Base-by-base conservation (phyloP, 92 coral and sea anemone species). In the Montipora capitata region DNA sequence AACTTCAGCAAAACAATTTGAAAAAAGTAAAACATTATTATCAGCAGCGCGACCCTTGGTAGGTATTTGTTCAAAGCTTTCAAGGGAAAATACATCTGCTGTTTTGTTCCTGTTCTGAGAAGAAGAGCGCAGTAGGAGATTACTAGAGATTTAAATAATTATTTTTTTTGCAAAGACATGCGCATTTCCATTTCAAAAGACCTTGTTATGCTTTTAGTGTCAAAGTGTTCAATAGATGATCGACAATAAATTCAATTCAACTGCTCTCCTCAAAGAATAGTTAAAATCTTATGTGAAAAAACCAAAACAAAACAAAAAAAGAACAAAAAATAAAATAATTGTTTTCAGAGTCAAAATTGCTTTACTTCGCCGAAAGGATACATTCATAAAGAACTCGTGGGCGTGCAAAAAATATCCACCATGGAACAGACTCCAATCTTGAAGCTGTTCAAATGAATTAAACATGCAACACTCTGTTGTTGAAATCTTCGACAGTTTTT, bases 121-220 rank as follows among this genome's bases (percentile, higher is more conserved):
- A 68, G 18, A 43, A 16, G 16, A 40, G 12, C 66, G 4, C 77
- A 10, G 67, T 51, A 51, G 54, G 77, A 68, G 74, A 80, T 51
- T 27, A 68, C 4, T 49, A 41, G 39, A 49, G 17, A 67, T 67
- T 80, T 66, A 12, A 65, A 80, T 80, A 66, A 67, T 66, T 44
- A 17, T 48, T 57, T 16, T 38, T n/a, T 62, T 76, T 78, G 41
- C 15, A 14, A 68, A 8, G 14, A 13, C 76, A 12, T 35, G 51
- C 57, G 4, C 48, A 61, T 42, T 59, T 57, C 27, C 27, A 44
- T 44, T 35, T 7, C 40, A 38, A 27, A 68, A 81, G 66, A 38
- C 77, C 16, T 52, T 81, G 76, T 66, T 66, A 45, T 66, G 40
- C 61, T 40, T 68, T 48, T 13, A 14, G 45, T 64, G 51, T 67